A percentile compares a stretch with the other conserved stretches of the same genome.
Evolutionary conservation across 2,113 vertebrate species (phyloP).

Genomic region (Clinocottus analis): DNA sequence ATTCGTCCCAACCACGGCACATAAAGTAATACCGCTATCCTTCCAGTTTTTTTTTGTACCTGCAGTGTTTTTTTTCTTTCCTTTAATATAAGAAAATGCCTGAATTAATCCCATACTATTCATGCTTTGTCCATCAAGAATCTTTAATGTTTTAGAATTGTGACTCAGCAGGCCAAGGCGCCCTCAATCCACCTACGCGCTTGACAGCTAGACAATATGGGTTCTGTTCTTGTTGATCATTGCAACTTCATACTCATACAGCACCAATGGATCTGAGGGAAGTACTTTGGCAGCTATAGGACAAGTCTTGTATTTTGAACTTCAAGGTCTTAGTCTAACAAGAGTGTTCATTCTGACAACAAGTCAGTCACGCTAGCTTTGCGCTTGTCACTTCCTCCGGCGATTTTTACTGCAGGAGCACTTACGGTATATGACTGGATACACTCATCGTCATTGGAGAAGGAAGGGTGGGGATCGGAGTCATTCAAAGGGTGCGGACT

Average conservation of each 20-base stretch:
- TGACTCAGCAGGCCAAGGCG: neutral
- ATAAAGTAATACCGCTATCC: conserved; percentile 20
- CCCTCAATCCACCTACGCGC: neutral
- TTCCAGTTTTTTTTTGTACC: neutral
- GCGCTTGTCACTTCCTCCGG: neutral
- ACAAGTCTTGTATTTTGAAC: neutral
- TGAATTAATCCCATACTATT: neutral
- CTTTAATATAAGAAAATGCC: neutral
- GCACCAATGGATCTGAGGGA: neutral
- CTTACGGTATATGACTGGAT: neutral
- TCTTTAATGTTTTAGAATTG: neutral
- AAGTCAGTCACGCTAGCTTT: neutral
- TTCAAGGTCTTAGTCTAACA: neutral
- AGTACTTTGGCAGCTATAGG: neutral
- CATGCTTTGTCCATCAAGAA: neutral
- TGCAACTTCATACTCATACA: neutral
- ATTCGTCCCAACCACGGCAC: neutral
- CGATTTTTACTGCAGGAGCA: neutral
- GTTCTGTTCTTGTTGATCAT: neutral
- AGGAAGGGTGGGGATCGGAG: neutral
- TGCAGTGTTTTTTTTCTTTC: neutral
- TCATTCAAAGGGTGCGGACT: neutral
- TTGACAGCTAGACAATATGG: conserved; percentile 18
- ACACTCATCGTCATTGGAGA: neutral
- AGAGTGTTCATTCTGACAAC: neutral